Conservation (phyloP, 2,113 vertebrate genomes). For the Corydoras maculifer region DNA sequence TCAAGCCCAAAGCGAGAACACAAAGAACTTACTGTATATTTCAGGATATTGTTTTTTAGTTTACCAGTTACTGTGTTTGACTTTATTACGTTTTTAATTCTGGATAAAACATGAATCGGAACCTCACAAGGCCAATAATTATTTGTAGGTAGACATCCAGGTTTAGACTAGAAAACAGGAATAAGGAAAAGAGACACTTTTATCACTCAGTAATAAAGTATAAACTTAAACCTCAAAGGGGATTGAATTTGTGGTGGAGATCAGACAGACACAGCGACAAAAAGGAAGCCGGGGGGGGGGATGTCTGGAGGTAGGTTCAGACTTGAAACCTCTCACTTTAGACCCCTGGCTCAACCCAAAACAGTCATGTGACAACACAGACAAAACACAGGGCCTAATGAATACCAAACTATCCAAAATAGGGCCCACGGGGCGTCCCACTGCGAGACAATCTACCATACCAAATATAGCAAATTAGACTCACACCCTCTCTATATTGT, state of each 20-base stretch:
- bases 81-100: too few species aligned
- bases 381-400: conserved; percentile 51
- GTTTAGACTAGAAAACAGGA: too few species aligned
- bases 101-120: too few species aligned
- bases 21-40: too few species aligned
- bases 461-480: conserved; percentile 47
- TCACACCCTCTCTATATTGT: conserved; percentile 9
- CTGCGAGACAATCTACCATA: conserved; percentile 33
- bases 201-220: too few species aligned
- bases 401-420: conserved; percentile 44
- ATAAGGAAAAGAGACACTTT: too few species aligned
- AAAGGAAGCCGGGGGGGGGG: conserved; percentile 2
- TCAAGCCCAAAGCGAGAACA: too few species aligned
- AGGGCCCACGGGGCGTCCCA: conserved; percentile 35
- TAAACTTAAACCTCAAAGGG: conserved; percentile 21
- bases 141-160: too few species aligned
- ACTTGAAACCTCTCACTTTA: conserved; percentile 37
- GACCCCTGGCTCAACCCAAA: conserved; percentile 43
- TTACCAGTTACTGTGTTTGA: too few species aligned
- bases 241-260: conserved; percentile 30
- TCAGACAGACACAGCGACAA: conserved; percentile 28
- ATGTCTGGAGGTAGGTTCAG: conserved; percentile 30
- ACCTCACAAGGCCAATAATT: too few species aligned
- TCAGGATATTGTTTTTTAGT: too few species aligned
- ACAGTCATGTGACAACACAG: conserved; percentile 48